These are phyloP conservation scores for Spisula subtruncata DNA, from an alignment of 2,888 invertebrate genomes.

Conservation along the genomic window DNA sequence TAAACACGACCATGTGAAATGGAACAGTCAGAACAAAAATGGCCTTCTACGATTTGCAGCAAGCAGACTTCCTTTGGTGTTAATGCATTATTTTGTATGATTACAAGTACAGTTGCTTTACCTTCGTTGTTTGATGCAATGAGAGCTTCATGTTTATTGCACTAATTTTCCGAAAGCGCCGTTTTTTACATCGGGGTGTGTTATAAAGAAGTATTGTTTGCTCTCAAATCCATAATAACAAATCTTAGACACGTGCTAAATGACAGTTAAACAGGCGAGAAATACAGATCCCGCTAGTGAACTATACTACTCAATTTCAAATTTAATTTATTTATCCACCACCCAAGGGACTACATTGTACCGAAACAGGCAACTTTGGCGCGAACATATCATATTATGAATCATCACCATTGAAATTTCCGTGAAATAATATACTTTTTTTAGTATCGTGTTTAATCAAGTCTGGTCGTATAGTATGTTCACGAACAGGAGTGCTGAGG, in stretches of 20 bases:
- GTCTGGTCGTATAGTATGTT: not conserved
- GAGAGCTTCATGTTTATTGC: no score
- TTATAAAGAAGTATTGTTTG: not conserved
- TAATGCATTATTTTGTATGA: no score
- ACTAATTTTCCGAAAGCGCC: not conserved
- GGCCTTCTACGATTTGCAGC: no score
- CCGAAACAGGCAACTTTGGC: not conserved
- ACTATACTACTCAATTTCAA: not conserved
- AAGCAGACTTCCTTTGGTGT: no score
- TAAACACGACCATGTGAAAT: no score
- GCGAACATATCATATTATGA: not conserved
- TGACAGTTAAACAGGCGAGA: not conserved
- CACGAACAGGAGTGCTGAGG: not conserved
- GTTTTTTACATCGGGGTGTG: not conserved
- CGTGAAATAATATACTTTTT: not conserved
- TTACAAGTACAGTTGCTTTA: no score
- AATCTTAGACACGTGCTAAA: not conserved
- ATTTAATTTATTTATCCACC: not conserved
- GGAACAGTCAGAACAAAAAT: no score
- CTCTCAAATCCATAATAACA: not conserved
- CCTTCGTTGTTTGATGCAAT: no score
- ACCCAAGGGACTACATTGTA: not conserved
- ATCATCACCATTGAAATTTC: constrained; percentile 5
- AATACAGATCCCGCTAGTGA: not conserved
- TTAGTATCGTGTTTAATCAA: not conserved